Conservation (phyloP, 2,797 vertebrate genomes). For the Vultur gryphus region DNA sequence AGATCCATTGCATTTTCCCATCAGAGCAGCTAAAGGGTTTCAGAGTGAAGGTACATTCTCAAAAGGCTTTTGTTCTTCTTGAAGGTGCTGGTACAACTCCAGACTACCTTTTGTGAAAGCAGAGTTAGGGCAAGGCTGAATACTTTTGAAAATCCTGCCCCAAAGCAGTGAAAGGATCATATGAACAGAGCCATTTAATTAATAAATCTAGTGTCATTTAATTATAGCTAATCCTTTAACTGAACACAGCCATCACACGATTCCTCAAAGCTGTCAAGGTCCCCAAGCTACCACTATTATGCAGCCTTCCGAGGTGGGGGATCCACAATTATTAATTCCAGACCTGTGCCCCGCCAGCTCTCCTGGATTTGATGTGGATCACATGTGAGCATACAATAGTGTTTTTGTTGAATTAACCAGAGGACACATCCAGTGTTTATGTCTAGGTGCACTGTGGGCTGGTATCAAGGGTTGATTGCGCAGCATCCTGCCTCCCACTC, state of each 20-base stretch:
- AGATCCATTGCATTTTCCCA: not conserved
- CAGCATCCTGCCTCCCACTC: not conserved
- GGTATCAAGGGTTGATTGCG: not conserved
- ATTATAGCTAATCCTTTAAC: slow-evolving; percentile 21
- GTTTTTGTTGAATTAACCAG: not conserved
- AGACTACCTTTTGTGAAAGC: not conserved
- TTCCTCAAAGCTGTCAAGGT: not conserved
- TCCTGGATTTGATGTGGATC: not conserved
- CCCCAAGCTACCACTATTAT: not conserved
- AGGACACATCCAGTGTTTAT: not conserved
- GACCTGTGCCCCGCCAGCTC: not conserved
- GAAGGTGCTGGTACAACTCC: not conserved
- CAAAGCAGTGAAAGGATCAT: not conserved
- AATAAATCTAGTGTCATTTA: slow-evolving; percentile 11
- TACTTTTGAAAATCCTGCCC: not conserved
- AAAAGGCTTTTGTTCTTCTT: not conserved
- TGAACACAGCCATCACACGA: not conserved
- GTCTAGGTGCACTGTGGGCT: not conserved
- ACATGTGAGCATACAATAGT: not conserved
- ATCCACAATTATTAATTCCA: not conserved
- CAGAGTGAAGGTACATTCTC: not conserved
- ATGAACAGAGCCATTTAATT: not conserved
- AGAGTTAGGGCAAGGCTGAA: not conserved
- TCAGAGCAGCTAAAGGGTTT: not conserved
- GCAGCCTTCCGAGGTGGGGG: not conserved